Percentiles rank a stretch among this genome's conserved stretches.
Evolutionary conservation across 2,888 invertebrate genomes (phyloP).

Genomic region (Drosophila prolongata): DNA sequence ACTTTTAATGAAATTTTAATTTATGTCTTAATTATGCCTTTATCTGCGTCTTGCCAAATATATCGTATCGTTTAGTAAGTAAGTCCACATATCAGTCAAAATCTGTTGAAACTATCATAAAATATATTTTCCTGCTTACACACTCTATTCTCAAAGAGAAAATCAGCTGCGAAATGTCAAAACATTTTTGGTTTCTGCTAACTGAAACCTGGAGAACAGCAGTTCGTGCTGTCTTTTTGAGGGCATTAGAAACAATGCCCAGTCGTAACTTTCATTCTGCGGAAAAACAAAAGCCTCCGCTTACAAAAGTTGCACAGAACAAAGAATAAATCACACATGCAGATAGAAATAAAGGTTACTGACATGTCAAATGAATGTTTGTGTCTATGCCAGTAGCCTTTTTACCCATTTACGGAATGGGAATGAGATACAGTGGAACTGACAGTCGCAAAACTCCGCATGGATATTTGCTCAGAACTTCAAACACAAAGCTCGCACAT

Average conservation of each 20-base stretch:
- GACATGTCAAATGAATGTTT: conserved; percentile 56
- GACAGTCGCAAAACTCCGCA: conserved; percentile 38
- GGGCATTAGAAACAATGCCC: conserved; percentile 28
- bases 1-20: not conserved
- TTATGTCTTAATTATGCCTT: not conserved
- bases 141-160: not conserved
- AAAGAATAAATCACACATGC: conserved; percentile 35
- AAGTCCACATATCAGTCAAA: too few species aligned
- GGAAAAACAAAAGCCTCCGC: conserved; percentile 39
- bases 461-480: conserved; percentile 41
- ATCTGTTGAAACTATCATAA: not conserved
- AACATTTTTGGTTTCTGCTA: conserved; percentile 13
- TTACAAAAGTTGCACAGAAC: conserved; percentile 44
- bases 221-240: conserved; percentile 18
- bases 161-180: conserved; percentile 7
- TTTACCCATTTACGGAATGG: conserved; percentile 44
- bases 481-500: conserved; percentile 43
- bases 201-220: conserved; percentile 14
- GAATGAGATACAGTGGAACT: conserved; percentile 40
- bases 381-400: conserved; percentile 30
- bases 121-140: not conserved
- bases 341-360: conserved; percentile 64
- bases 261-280: conserved; percentile 40
- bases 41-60: not conserved
- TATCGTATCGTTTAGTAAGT: too few species aligned